Evolutionary conservation across 2,797 vertebrate genomes (phyloP).

Genomic region (Phrynocephalus forsythii): DNA sequence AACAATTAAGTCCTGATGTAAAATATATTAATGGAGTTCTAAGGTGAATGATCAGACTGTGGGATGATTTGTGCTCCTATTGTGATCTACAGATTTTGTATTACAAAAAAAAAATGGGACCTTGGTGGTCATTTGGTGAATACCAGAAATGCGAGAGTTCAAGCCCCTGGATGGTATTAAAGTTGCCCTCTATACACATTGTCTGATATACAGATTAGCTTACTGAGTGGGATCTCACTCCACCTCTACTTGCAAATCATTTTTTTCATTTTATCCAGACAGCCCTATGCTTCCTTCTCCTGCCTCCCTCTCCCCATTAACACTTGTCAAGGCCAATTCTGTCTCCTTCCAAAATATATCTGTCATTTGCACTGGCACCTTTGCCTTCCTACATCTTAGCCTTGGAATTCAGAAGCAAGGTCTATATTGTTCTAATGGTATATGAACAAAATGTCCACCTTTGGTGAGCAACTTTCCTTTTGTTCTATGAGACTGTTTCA

Average conservation of each 20-base stretch:
- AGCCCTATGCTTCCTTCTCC: background rate
- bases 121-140: background rate
- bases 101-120: background rate
- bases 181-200: background rate
- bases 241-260: conserved; percentile 7
- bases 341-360: background rate
- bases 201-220: conserved; percentile 4
- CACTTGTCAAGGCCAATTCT: conserved; percentile 6
- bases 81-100: background rate
- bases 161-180: background rate
- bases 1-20: background rate
- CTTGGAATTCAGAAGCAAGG: conserved; percentile 23
- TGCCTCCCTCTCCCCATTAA: background rate
- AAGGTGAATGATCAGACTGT: background rate
- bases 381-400: background rate
- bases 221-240: background rate
- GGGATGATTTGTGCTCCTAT: background rate
- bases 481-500: background rate
- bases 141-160: background rate
- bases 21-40: background rate
- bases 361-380: background rate
- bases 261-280: conserved; percentile 1
- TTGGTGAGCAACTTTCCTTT: conserved; percentile 20
- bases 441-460: conserved; percentile 28
- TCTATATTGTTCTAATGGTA: conserved; percentile 33